Percentiles rank a stretch among this genome's conserved stretches.
Conservation (phyloP, 2,113 vertebrate species). For the Callipepla squamata region DNA sequence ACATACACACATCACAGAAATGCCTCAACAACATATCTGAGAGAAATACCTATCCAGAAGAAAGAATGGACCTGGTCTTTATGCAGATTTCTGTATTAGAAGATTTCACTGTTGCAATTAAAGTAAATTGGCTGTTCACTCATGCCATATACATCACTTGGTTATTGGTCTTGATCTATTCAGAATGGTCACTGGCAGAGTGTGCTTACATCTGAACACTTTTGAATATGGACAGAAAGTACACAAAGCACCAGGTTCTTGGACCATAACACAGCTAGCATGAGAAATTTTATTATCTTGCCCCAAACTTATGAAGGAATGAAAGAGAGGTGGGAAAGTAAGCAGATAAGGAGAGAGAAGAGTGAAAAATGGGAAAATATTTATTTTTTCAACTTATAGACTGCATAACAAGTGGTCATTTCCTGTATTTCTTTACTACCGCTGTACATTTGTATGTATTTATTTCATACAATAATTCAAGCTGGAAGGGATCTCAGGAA, state of each 20-base stretch:
- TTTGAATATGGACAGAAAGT: not conserved
- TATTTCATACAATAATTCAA: not conserved
- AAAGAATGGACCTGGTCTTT: not conserved
- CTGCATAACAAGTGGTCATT: not conserved
- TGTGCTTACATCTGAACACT: not conserved
- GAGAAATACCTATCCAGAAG: not conserved
- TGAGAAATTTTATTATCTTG: not conserved
- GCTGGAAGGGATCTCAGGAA: not conserved
- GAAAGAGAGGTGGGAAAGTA: not conserved
- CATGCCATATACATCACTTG: not conserved
- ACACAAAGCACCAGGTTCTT: not conserved
- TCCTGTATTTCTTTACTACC: not conserved
- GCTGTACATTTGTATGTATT: not conserved
- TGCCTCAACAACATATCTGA: not conserved
- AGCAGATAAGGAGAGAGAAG: rapidly evolving
- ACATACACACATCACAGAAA: not conserved
- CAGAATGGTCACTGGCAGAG: not conserved
- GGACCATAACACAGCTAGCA: not conserved
- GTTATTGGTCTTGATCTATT: not conserved
- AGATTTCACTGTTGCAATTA: not conserved
- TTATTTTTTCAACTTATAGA: not conserved
- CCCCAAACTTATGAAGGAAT: not conserved
- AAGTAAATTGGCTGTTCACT: not conserved
- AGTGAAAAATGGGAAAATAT: not conserved
- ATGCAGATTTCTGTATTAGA: not conserved